phyloP scores from a whole-genome alignment of 2,113 vertebrate genomes.

The Eudorcas thomsonii region DNA sequence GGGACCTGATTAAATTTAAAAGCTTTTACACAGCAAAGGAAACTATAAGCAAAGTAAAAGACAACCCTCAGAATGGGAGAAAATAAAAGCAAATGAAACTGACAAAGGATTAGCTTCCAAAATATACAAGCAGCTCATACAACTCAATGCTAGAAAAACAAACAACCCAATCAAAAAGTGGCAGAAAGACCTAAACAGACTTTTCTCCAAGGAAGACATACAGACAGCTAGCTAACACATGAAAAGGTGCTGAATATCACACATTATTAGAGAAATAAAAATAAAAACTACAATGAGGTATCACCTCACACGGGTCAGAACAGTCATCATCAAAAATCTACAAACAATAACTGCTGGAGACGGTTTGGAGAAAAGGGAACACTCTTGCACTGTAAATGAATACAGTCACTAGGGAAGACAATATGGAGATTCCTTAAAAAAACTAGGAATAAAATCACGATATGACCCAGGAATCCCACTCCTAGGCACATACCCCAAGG shows the following conservation, averaged over 20 bases:
- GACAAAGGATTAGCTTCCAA: not conserved
- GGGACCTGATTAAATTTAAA: not conserved
- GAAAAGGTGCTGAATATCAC: not conserved
- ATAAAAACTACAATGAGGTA: not conserved
- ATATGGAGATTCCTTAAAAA: not conserved
- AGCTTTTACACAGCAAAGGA: not conserved
- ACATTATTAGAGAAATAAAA: not conserved
- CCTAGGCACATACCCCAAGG: not conserved
- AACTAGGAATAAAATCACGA: not conserved
- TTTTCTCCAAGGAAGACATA: not conserved
- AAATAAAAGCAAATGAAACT: not conserved
- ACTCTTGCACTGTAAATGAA: not conserved
- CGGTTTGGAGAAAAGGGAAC: not conserved
- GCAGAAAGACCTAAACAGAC: not conserved
- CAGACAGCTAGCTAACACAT: not conserved
- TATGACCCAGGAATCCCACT: not conserved
- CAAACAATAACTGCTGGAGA: not conserved
- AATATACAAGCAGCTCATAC: not conserved
- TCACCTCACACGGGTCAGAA: not conserved
- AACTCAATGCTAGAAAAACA: not conserved
- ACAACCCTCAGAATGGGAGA: not conserved
- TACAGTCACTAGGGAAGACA: not conserved
- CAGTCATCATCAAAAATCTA: not conserved
- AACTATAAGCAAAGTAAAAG: not conserved
- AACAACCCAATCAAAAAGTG: not conserved